Base-by-base conservation (phyloP, 2,797 vertebrate species). In the Artibeus jamaicensis region DNA sequence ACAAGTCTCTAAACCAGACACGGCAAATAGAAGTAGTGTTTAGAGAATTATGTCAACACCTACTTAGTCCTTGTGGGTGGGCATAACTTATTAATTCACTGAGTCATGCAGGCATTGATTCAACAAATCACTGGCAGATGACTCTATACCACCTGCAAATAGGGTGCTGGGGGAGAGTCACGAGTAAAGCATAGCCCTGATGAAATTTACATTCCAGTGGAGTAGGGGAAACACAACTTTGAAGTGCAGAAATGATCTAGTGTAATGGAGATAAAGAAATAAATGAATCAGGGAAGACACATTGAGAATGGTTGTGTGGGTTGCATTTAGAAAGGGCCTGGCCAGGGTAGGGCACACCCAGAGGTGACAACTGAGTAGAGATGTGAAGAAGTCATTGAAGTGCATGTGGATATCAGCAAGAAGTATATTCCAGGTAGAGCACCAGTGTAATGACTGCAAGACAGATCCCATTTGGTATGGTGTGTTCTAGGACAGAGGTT, bases 201-300 rank as follows among this genome's bases (percentile, higher is more conserved):
- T 79, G 76, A 74, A 55, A 89, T 55, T 73, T 78, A 83, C 55
- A 71, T 78, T 77, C 68, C 65, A 26, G n/a, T 37, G 76, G 65
- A 68, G 29, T 15, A 73, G 22, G 37, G 34, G 57, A 86, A 89
- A 74, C 22, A 26, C 2, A 76, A 79, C 44, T 26, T 59, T 67
- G 86, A 84, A 68, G 65, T n/a, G 32, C 2, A 78, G 55, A 77
- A 46, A 15, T 22, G 39, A 62, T 81, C 73, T 67, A 53, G n/a
- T 26, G 21, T 65, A 74, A 70, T 1, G 59, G 19, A 85, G 62
- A 73, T 81, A 67, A 81, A 76, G 24, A 79, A 85, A 90, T 26
- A 24, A 57, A 29, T 57, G 39, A 84, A 62, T 50, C 26, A 65
- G 32, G 26, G 21, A 65, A 46, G 22, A 37, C 44, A 34, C n/a